Evolutionary conservation across 2,888 invertebrate genomes (phyloP).

Genomic region (Tanytarsus gracilentus): DNA sequence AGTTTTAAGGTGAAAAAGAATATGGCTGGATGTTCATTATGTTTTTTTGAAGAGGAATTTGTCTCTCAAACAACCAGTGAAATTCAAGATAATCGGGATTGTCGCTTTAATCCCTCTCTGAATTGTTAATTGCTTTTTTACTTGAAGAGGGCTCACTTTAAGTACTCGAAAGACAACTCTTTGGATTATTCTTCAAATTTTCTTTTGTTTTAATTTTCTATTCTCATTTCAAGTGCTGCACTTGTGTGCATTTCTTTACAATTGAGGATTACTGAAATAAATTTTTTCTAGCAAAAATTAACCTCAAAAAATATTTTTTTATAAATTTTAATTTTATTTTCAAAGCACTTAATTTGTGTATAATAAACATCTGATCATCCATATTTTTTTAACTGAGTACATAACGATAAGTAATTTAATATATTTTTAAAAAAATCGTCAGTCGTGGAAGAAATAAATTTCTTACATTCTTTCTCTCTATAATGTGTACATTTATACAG

Average conservation of each 20-base stretch:
- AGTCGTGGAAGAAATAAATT: neutral
- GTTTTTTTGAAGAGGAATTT: too few relatives aligned
- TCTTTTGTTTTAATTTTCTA: neutral
- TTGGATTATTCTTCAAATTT: neutral
- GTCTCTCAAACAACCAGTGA: too few relatives aligned
- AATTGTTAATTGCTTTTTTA: too few relatives aligned
- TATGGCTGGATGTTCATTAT: too few relatives aligned
- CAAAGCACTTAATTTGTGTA: constrained; percentile 12
- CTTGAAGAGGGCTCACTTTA: too few relatives aligned
- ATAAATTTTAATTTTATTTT: too few relatives aligned
- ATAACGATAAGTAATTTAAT: constrained; percentile 14
- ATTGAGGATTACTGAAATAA: neutral
- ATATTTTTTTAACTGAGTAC: constrained; percentile 22
- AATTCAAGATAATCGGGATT: constrained; percentile 18
- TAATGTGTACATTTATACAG: neutral
- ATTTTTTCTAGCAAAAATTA: constrained; percentile 24
- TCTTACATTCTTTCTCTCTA: neutral
- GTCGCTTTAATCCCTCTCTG: constrained; percentile 5
- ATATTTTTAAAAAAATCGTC: too few relatives aligned
- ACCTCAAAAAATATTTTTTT: constrained; percentile 12
- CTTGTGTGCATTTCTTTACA: too few relatives aligned
- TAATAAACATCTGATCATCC: too few relatives aligned
- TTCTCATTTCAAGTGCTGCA: neutral
- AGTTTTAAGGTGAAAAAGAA: neutral
- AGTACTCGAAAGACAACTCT: too few relatives aligned